Percentiles rank a stretch among this genome's conserved stretches.
Conservation (phyloP, 2,797 vertebrate genomes). For the Varecia variegata region DNA sequence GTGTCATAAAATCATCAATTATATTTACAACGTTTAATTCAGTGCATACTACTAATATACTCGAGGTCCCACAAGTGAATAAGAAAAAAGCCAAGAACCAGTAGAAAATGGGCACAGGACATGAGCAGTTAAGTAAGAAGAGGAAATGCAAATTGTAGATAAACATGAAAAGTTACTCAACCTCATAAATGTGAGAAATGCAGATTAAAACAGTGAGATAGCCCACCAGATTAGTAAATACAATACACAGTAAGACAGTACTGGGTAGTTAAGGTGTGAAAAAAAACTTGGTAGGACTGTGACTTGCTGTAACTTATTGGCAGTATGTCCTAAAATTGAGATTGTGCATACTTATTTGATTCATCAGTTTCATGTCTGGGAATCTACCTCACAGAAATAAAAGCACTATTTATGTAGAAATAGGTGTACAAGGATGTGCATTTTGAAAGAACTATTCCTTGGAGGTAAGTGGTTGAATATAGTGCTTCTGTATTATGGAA, state of each 20-base stretch:
- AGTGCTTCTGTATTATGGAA: not conserved
- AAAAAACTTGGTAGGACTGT: not conserved
- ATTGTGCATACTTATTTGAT: not conserved
- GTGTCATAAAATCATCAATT: not conserved
- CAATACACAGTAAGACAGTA: not conserved
- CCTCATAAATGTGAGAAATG: not conserved
- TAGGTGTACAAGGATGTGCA: not conserved
- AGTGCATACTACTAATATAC: not conserved
- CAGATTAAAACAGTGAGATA: not conserved
- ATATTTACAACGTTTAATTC: not conserved
- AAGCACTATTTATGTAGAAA: not conserved
- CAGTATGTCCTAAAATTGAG: not conserved
- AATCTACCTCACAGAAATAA: not conserved
- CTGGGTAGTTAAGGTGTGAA: not conserved
- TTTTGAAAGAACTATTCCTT: slow-evolving; percentile 28
- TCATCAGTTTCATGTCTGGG: not conserved
- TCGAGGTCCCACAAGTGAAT: not conserved
- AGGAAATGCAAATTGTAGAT: slow-evolving; percentile 10
- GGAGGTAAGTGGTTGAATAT: not conserved
- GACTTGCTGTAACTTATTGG: not conserved
- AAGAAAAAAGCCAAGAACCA: not conserved
- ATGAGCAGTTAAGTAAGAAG: slow-evolving; percentile 1
- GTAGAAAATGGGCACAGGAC: not conserved
- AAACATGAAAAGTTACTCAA: not conserved
- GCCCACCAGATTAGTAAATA: not conserved